Evolutionary conservation across 2,113 vertebrate genomes (phyloP).

Genomic region (Neogobius melanostomus): DNA sequence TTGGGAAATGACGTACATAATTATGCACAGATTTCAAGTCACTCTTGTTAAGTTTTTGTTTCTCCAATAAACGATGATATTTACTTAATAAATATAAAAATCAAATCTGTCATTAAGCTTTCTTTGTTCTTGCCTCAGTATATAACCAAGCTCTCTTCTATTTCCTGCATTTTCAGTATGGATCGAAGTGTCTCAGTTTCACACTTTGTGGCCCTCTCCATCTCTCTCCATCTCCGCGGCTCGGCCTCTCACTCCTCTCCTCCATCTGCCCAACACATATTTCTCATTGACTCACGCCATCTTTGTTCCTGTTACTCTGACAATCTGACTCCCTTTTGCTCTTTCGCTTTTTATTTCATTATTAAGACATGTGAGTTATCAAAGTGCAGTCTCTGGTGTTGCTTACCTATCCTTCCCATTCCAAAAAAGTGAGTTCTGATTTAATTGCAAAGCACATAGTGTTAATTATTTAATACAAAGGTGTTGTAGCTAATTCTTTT

Average conservation of each 20-base stretch:
- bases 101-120: too few relatives aligned
- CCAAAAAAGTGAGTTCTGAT: neutral
- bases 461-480: too few relatives aligned
- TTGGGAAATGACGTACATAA: too few relatives aligned
- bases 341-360: neutral
- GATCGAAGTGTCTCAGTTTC: conserved; percentile 40
- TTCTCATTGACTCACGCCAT: conserved; percentile 27
- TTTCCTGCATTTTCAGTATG: conserved; percentile 5
- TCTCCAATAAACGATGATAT: too few relatives aligned
- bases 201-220: conserved; percentile 36
- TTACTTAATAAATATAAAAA: too few relatives aligned
- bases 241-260: conserved; percentile 35
- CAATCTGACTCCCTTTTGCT: conserved; percentile 11
- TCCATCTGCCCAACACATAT: conserved; percentile 51
- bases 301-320: conserved; percentile 15
- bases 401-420: neutral
- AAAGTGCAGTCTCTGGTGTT: neutral
- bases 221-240: conserved; percentile 46
- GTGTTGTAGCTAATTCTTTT: too few relatives aligned
- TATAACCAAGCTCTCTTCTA: neutral
- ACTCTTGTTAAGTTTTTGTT: too few relatives aligned
- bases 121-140: neutral
- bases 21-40: too few relatives aligned
- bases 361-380: neutral
- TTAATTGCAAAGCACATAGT: neutral